Base-by-base conservation (phyloP, 2,888 invertebrate genomes). In the Pyralis farinalis region DNA sequence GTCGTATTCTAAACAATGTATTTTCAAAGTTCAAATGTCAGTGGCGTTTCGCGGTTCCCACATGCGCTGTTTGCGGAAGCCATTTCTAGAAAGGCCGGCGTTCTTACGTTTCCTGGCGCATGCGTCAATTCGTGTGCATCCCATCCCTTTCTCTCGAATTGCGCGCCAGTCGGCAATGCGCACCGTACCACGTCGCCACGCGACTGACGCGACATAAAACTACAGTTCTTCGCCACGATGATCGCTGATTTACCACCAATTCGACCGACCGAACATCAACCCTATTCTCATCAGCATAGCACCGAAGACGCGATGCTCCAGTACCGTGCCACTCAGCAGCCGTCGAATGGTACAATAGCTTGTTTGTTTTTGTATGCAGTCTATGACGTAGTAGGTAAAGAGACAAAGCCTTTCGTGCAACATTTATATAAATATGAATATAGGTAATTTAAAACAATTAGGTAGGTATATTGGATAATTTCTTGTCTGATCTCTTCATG, bases 51-150 rank as follows among this genome's bases (percentile, higher is more conserved):
- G 44, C 44, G 47, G 50, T 54, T 54, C 44, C 51, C 50, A 42
- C 40, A 43, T 51, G 60, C 60, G 47, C 56, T 56, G 51, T 62
- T 62, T 57, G 61, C 64, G 66, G 71, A 72, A 68, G 66, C 62
- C 58, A 63, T 64, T 81, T 85, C 82, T 84, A 84, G 83, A 81
- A 80, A 58, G 7, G 25, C 25, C n/a, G 56, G 60, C 53, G 69
- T 86, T 82, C 85, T 83, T 83, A 83, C 84, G 75, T 75, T 75
- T 63, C 50, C 55, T 45, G 37, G 74, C 87, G 86, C 87, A 85
- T 85, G 86, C 86, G 85, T 66, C 45, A 34, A 53, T 37, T 42
- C 40, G 39, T 3, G 16, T 16, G 47, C 50, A 42, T 57, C 61
- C 67, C 65, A 61, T 80, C 77, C 73, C 71, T 75, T 68, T 74